Evolutionary conservation across 2,888 invertebrate genomes (phyloP), one percentile per base, ranked within the genome.

Genomic region (Nymphalis urticae): DNA sequence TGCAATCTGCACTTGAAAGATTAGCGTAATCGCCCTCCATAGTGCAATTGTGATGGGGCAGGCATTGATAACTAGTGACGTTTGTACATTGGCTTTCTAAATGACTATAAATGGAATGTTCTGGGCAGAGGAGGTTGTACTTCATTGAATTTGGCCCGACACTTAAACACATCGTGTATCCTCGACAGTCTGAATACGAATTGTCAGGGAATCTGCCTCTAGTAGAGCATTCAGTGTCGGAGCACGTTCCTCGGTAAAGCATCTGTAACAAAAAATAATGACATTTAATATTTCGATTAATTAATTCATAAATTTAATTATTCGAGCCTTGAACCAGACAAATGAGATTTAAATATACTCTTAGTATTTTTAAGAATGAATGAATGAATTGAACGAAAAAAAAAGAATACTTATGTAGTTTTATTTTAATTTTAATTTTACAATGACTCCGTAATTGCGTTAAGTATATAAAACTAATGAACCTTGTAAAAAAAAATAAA

Each of bases 181-280:
- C 90, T 5, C 84, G 79, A 68, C 92, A 92, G 61, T 86, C 83
- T 6, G 79, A 75, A 2, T 77, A 76, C 24, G 82, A 79, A 61
- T 87, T 81, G 72, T 89, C 86, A 2, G 89, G 86, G 68, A 85
- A 92, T 71, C 86, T 85, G 66, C 91, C 92, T 19, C 82, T 81
- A 0, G 80, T 71, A 0, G 77, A 81, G 69, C 92, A 92, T 67
- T 82, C 66, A 1, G 76, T 73, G 2, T 82, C 83, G 66, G 78
- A 66, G 72, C 80, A 84, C 10, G 77, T 78, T 48, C 77, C 75
- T 62, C 81, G 76, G 71, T 79, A 81, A 77, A 86, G 80, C 66
- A 80, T 80, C 90, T 90, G 87, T 64, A 88, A 89, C 76, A 66
- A 74, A 77, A 72, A 72, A 74, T 7, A 27, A 58, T 32, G 1